These are phyloP conservation scores for Leptodactylus fallax DNA, from an alignment of 2,797 vertebrate species.

Conservation along the genomic window DNA sequence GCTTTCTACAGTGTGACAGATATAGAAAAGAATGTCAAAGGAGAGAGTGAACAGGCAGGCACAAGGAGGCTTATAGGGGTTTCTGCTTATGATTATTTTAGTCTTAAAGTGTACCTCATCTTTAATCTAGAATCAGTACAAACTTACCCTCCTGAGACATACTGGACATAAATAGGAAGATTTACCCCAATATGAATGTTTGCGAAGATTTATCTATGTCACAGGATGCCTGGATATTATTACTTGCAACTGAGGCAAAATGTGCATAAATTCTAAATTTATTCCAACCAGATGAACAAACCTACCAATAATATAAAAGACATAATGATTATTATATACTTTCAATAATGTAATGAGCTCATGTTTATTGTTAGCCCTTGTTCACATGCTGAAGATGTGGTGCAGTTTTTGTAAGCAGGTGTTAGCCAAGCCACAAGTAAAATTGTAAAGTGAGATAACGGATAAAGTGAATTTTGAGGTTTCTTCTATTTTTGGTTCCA, in stretches of 20 bases:
- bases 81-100: not conserved
- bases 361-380: too few relatives aligned
- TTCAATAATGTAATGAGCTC: not conserved
- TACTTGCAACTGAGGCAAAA: not conserved
- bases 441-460: too few relatives aligned
- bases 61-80: not conserved
- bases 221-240: not conserved
- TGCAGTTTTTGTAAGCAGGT: not conserved
- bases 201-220: not conserved
- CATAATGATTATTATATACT: not conserved
- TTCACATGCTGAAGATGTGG: not conserved
- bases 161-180: not conserved
- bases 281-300: not conserved
- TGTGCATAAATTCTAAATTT: not conserved
- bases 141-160: not conserved
- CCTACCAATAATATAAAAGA: not conserved
- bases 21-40: conserved; percentile 52
- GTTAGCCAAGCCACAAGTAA: too few relatives aligned
- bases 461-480: too few relatives aligned
- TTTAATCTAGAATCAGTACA: not conserved
- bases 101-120: too few relatives aligned
- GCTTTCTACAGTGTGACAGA: conserved; percentile 51
- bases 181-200: not conserved
- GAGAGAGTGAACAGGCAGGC: conserved; percentile 25
- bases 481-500: too few relatives aligned